A percentile compares a stretch with the other conserved stretches of the same genome.
Conservation (phyloP, 1,140 invertebrate species). For the Brachionus manjavacas region DNA sequence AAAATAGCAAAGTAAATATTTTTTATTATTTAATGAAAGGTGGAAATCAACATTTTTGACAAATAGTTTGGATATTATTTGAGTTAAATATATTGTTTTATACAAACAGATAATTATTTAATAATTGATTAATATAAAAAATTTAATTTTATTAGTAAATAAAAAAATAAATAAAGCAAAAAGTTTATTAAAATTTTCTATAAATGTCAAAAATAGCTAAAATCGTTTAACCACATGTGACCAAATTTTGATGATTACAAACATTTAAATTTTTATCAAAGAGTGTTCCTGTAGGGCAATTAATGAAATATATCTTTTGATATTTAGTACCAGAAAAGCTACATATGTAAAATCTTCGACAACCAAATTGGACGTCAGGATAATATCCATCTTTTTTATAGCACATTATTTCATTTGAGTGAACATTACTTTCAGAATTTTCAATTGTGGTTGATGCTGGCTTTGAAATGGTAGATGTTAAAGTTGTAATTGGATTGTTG, state of each 20-base stretch:
- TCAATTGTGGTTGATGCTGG: not conserved
- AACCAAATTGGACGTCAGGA: not conserved
- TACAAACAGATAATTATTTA: no score
- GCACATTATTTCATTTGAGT: not conserved
- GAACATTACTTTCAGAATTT: not conserved
- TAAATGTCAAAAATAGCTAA: not conserved
- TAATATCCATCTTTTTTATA: not conserved
- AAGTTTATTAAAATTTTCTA: not conserved
- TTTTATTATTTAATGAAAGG: not conserved
- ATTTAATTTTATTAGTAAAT: no score
- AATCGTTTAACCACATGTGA: not conserved
- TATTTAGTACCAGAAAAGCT: not conserved
- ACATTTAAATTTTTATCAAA: not conserved
- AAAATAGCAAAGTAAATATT: not conserved
- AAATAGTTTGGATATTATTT: no score
- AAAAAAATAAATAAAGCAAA: not conserved
- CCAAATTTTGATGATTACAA: not conserved
- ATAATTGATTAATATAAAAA: no score
- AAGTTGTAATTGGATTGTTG: no score
- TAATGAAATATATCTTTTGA: not conserved
- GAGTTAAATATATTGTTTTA: no score
- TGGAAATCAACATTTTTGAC: no score
- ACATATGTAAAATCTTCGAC: not conserved
- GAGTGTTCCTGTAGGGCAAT: not conserved
- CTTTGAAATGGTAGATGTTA: not conserved